These are phyloP conservation scores for Glyphotaelius pellucidus DNA, from an alignment of 2,888 invertebrate species.

Conservation along the genomic window DNA sequence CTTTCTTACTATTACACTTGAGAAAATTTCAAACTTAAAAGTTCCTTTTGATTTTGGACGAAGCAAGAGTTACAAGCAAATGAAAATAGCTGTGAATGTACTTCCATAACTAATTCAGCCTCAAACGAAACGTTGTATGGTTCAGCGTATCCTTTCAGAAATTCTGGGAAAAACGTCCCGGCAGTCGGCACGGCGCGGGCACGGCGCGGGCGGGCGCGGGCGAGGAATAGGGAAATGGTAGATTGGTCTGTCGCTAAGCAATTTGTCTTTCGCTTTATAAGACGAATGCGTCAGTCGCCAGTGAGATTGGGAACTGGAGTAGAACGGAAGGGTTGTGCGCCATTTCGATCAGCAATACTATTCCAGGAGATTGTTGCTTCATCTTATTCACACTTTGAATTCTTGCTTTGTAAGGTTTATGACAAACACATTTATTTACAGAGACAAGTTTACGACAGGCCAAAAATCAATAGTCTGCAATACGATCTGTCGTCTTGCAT, in stretches of 20 bases:
- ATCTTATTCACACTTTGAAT: neutral
- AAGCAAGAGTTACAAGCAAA: neutral
- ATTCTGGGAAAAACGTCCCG: slow-evolving; percentile 39
- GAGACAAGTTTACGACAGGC: neutral
- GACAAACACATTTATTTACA: neutral
- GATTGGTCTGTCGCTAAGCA: slow-evolving; percentile 41
- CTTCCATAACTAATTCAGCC: slow-evolving; percentile 13
- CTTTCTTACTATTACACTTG: neutral
- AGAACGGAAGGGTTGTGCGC: neutral
- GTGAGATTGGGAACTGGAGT: neutral
- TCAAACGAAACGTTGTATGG: slow-evolving; percentile 30
- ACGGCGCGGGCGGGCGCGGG: too few relatives aligned
- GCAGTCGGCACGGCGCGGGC: too few relatives aligned
- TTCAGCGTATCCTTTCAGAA: slow-evolving; percentile 41
- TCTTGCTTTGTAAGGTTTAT: neutral
- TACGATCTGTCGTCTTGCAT: neutral
- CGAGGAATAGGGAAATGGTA: slow-evolving; percentile 15
- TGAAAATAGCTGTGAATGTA: slow-evolving; percentile 10
- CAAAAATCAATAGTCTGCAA: neutral
- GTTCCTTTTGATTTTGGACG: neutral
- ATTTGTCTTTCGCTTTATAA: slow-evolving; percentile 34
- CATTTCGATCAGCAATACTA: neutral
- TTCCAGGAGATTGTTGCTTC: neutral
- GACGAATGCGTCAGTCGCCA: slow-evolving; percentile 36
- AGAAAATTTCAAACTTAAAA: neutral